Evolutionary conservation across 2,888 invertebrate genomes (phyloP), one percentile per base, ranked within the genome.

Genomic region (Phytoseiulus persimilis): DNA sequence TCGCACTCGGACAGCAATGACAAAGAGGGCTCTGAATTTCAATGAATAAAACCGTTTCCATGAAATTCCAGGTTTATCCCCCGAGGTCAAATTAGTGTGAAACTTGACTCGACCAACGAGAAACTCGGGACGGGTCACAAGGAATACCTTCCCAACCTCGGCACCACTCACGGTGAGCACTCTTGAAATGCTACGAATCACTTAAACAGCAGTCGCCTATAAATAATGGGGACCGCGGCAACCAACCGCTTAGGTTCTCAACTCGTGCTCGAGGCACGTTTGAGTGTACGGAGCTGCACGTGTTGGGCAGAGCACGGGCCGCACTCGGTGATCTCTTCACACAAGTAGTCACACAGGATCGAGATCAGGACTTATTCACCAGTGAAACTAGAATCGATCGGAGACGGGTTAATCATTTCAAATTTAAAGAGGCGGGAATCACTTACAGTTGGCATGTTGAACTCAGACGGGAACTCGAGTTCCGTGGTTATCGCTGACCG

Each of bases 401-500:
- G n/a, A n/a, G n/a, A n/a, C n/a, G n/a, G n/a, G n/a, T n/a, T n/a
- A n/a, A n/a, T n/a, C n/a, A n/a, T n/a, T n/a, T n/a, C n/a, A n/a
- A 84, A 84, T n/a, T 23, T 3, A 84, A 84, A n/a, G 31, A 9
- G 83, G 14, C 31, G 2, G 9, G 84, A 18, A 32, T 23, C 33
- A 14, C 32, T 87, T 87, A 11, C 87, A 87, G 39, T 33, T 33
- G 14, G n/a, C 33, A n/a, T 11, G n/a, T 5, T 9, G 87, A 6
- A 84, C 32, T 23, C 31, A 3, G 28, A 87, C 33, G 87, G 23
- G 28, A 87, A 87, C 31, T 33, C 39, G n/a, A 87, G 87, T 33
- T 87, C 87, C 9, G 23, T 87, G 23, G n/a, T 87, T 14, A 87
- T 87, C 33, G 87, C 33, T n/a, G 87, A 87, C 45, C n/a, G n/a